A percentile compares a stretch with the other conserved stretches of the same genome.
phyloP scores from a whole-genome alignment of 1,140 invertebrate genomes.

The Daktulosphaira vitifoliae region DNA sequence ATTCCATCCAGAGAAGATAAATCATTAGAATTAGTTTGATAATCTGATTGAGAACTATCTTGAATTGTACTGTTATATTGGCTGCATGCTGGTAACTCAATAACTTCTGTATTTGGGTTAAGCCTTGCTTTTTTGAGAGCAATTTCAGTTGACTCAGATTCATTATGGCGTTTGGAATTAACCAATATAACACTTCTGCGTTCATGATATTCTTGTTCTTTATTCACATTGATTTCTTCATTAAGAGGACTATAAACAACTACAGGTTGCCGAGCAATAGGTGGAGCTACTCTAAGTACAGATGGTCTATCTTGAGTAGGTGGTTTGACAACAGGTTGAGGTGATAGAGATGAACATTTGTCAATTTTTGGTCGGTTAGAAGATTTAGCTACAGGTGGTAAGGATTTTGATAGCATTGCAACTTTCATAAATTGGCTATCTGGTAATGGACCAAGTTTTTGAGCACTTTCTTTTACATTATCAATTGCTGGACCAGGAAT shows the following conservation, averaged over 20 bases:
- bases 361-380: constrained; percentile 40
- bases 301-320: constrained; percentile 27
- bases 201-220: constrained; percentile 1
- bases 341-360: constrained; percentile 37
- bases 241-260: background rate
- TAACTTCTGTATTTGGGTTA: background rate
- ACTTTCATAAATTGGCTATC: constrained; percentile 44
- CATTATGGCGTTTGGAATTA: background rate
- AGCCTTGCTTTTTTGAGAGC: constrained; percentile 9
- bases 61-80: background rate
- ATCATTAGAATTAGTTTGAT: background rate
- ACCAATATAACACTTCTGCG: constrained; percentile 11
- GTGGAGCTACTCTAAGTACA: constrained; percentile 26
- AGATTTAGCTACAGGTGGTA: constrained; percentile 42
- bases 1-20: background rate
- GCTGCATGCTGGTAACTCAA: background rate
- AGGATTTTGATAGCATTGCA: constrained; percentile 41
- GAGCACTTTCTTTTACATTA: constrained; percentile 17
- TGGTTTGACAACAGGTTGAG: background rate
- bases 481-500: constrained; percentile 38
- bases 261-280: background rate
- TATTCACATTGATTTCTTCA: background rate
- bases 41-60: background rate
- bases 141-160: background rate
- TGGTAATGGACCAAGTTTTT: constrained; percentile 4